Conservation (phyloP, 1,140 invertebrate genomes). For the Apolygus lucorum region DNA sequence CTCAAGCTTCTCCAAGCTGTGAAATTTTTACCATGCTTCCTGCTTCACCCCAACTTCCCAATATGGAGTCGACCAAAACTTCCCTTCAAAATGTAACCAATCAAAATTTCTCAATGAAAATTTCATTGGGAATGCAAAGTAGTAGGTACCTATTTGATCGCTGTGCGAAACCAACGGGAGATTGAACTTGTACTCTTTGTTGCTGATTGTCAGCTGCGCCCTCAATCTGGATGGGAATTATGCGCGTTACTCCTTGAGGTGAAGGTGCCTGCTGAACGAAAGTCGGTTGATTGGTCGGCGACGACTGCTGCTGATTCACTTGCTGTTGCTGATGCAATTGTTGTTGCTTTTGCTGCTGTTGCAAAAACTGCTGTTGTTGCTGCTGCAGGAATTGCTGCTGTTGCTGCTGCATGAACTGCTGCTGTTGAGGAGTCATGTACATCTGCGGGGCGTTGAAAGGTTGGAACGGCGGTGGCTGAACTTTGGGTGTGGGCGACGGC, state of each 20-base stretch:
- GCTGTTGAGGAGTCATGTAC: constrained; percentile 17
- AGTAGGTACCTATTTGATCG: constrained; percentile 1
- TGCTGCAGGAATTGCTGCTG: constrained; percentile 10
- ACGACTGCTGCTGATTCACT: constrained; percentile 35
- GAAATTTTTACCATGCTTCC: too few species aligned
- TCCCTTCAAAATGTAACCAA: too few species aligned
- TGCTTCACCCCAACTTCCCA: too few species aligned
- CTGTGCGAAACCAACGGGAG: neutral
- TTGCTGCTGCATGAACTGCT: neutral
- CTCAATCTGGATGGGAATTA: constrained; percentile 46
- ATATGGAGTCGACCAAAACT: too few species aligned
- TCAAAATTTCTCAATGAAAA: too few species aligned
- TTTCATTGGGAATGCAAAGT: neutral
- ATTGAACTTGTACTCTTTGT: constrained; percentile 25
- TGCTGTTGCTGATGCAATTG: constrained; percentile 29
- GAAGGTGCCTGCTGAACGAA: constrained; percentile 26
- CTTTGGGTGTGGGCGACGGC: constrained; percentile 3
- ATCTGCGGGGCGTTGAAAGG: neutral
- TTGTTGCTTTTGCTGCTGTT: constrained; percentile 32
- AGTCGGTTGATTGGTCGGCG: constrained; percentile 29
- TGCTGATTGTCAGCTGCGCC: constrained; percentile 31
- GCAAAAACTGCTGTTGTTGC: constrained; percentile 29
- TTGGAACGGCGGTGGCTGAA: constrained; percentile 19
- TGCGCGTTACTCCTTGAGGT: constrained; percentile 31
- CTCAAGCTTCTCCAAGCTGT: too few species aligned